Percentiles rank a stretch among this genome's conserved stretches.
phyloP scores from a whole-genome alignment of 2,113 vertebrate species.

The Urocynchramus pylzowi region DNA sequence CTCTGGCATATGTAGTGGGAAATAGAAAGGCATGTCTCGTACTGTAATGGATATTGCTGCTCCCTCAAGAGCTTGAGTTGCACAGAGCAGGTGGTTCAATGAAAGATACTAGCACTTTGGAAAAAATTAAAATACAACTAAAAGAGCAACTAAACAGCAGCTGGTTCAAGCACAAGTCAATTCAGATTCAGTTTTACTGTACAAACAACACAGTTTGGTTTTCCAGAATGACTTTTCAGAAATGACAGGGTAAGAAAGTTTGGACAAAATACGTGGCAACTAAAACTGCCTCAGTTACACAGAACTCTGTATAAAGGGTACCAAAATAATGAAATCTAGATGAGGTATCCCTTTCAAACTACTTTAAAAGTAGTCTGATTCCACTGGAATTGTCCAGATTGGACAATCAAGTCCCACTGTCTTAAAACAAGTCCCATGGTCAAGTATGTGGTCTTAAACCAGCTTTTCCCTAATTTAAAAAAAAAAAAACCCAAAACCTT shows the following conservation, averaged over 20 bases:
- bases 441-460: neutral
- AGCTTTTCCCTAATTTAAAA: neutral
- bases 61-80: conserved; percentile 55
- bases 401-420: neutral
- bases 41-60: conserved; percentile 58
- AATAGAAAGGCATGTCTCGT: conserved; percentile 40
- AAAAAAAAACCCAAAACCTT: neutral
- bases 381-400: too few species aligned
- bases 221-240: neutral
- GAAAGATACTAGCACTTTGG: neutral
- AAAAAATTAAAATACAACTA: conserved; percentile 37
- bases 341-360: neutral
- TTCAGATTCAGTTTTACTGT: neutral
- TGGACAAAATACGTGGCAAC: neutral
- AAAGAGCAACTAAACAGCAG: conserved; percentile 34
- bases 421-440: neutral
- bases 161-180: conserved; percentile 30
- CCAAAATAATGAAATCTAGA: neutral
- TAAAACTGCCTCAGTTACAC: neutral
- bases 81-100: conserved; percentile 64
- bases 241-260: neutral
- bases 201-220: neutral
- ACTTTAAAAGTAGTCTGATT: neutral
- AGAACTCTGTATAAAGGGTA: neutral
- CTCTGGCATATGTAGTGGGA: conserved; percentile 46